Base-by-base conservation (phyloP, 1,140 invertebrate species). In the Drosophila funebris region DNA sequence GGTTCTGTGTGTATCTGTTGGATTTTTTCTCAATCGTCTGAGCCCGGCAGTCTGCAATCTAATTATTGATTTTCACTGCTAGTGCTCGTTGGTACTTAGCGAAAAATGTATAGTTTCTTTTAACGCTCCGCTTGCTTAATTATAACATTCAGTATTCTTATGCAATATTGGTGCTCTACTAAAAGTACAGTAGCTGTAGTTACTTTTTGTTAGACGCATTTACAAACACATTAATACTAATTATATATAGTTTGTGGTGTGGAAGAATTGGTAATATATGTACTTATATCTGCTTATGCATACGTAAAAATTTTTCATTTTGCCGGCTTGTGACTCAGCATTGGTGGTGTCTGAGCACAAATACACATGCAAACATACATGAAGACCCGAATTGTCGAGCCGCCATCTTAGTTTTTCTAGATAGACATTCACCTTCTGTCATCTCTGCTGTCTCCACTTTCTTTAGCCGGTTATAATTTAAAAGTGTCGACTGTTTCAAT, bases 1-100 rank as follows among this genome's bases (percentile, higher is more conserved):
- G 33, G 62, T 58, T 24, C 37, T 60, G 78, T 80, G 58, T 82
- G 78, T 81, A 81, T 82, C 78, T 81, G 44, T 78, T 77, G n/a
- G 31, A 61, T 61, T 53, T 60, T 52, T 68, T 60, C 52, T 46
- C n/a, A n/a, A 44, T 16, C 8, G 52, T 29, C 74, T 53, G 73
- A 63, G 11, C 20, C 24, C 24, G 27, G n/a, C 13, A 29, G 58
- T 20, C 73, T 67, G 68, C 76, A 82, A 72, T 73, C 58, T 77
- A 64, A 81, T 64, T 81, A 81, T 81, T 81, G 78, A 81, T 81
- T 82, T 81, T 76, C 11, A 24, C 43, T 41, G 41, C 11, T 56
- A 60, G 8, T 2, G 3, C 5, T n/a, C n/a, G n/a, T n/a, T 3
- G 4, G 31, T 14, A 16, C 18, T n/a, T 9, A 9, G n/a, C 29